Evolutionary conservation across 23 tunicate species (phyloP).

Genomic region (Clavelina lepadiformis): DNA sequence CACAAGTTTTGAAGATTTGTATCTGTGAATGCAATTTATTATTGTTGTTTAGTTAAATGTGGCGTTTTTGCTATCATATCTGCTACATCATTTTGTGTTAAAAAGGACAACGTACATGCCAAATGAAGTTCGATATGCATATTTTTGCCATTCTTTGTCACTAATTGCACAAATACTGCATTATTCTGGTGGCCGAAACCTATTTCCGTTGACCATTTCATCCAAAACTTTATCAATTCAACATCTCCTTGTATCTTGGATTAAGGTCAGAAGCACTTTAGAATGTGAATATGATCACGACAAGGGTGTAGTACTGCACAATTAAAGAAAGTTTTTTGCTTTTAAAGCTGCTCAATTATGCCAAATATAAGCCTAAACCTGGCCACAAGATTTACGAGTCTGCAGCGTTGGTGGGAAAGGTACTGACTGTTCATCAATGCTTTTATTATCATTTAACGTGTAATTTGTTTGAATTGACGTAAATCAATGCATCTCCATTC

Average conservation of each 20-base stretch:
- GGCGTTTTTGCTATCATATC: too few relatives aligned
- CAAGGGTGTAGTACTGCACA: too few relatives aligned
- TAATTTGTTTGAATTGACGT: neutral
- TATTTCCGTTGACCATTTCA: slow-evolving; percentile 32
- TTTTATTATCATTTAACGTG: too few relatives aligned
- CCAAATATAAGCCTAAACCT: slow-evolving; percentile 59
- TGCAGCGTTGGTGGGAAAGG: slow-evolving; percentile 63
- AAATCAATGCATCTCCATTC: neutral
- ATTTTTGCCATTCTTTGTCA: slow-evolving; percentile 65
- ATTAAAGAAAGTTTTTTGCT: neutral
- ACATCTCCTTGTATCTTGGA: slow-evolving; percentile 53
- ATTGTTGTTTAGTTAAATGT: neutral
- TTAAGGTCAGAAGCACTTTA: slow-evolving; percentile 67
- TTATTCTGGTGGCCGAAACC: slow-evolving; percentile 68
- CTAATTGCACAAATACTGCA: slow-evolving; percentile 56
- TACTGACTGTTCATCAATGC: too few relatives aligned
- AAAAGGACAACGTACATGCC: slow-evolving; percentile 43
- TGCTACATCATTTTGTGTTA: too few relatives aligned
- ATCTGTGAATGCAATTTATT: too few relatives aligned
- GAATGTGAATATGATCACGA: too few relatives aligned
- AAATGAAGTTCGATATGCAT: slow-evolving; percentile 32
- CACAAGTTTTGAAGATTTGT: neutral
- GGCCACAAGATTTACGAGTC: slow-evolving; percentile 59
- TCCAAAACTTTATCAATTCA: slow-evolving; percentile 43
- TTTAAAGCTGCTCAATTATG: slow-evolving; percentile 2